Evolutionary conservation across 30 jellyfish, hydroid and myxozoan species (phyloP).

Genomic region (Aurelia sp.): DNA sequence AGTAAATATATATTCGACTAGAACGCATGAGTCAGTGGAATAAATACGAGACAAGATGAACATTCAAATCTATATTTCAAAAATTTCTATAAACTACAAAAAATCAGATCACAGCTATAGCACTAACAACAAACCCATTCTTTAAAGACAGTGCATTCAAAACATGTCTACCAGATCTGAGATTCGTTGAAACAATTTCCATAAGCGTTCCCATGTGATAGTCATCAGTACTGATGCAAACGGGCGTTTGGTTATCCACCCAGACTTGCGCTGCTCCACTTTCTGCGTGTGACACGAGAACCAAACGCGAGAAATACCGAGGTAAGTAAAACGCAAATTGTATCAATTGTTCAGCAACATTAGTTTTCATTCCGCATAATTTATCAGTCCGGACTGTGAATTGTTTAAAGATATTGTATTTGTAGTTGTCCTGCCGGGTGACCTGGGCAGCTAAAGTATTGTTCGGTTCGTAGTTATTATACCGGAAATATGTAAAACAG

Average conservation of each 20-base stretch:
- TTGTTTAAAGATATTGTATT: slow-evolving; percentile 79
- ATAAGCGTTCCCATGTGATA: slow-evolving; percentile 97
- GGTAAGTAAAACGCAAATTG: slow-evolving; percentile 76
- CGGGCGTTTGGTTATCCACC: slow-evolving; percentile 93
- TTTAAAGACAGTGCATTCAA: slow-evolving; percentile 77
- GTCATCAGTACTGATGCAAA: slow-evolving; percentile 78
- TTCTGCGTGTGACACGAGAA: slow-evolving; percentile 82
- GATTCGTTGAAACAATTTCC: slow-evolving; percentile 84
- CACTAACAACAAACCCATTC: slow-evolving; percentile 95
- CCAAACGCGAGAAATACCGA: slow-evolving; percentile 82
- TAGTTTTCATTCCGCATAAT: slow-evolving; percentile 96
- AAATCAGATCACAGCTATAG: slow-evolving; percentile 74
- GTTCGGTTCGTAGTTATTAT: slow-evolving; percentile 85
- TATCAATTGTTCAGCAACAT: slow-evolving; percentile 86
- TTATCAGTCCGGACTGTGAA: slow-evolving; percentile 87
- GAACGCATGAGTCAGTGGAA: too few species aligned
- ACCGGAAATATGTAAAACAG: slow-evolving; percentile 83
- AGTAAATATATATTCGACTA: too few species aligned
- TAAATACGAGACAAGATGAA: too few species aligned
- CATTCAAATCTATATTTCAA: too few species aligned
- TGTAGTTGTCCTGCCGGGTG: slow-evolving; percentile 83
- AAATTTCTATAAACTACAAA: too few species aligned
- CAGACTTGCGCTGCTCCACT: slow-evolving; percentile 93
- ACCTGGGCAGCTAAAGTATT: slow-evolving; percentile 79
- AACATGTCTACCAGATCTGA: slow-evolving; percentile 81